Evolutionary conservation across 2,797 vertebrate species (phyloP), one percentile per base, ranked within the genome.

Genomic region (Odontamblyopus rebecca): DNA sequence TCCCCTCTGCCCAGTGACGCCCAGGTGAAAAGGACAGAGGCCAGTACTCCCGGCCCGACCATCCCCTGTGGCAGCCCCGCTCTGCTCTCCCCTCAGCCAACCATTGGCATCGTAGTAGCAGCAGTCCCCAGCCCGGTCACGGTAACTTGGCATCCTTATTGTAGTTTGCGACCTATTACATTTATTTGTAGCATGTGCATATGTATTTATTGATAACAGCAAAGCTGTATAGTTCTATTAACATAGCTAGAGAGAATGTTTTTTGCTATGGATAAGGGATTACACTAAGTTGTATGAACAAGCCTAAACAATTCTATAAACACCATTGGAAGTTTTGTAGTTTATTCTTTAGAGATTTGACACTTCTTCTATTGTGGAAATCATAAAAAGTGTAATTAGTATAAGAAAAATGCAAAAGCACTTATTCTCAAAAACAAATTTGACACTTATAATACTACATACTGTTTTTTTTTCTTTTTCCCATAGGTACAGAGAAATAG

Each of bases 71-170:
- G 96, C 81, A 99, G 96, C 76, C 96, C 98, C 50, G 97, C 97
- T 19, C 94, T 99, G 74, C 93, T 99, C 38, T 99, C 98, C 82
- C 96, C 97, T 76, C 97, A 98, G 54, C 97, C 96, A 27, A 98
- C 98, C 71, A 98, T 98, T 61, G 98, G 98, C 84, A 98, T 99
- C 30, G 96, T 99, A 87, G 93, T 95, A 84, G 95, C 98, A 87
- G 96, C 98, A 77, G 98, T 99, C 54, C 96, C 96, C 74, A 99
- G 98, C 85, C 98, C 98, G 0, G 97, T 99, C 81, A 97, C 97
- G 93, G 98, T 99, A 95, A 23, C 23, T 57, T 54, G n/a, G 2
- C 51, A 54, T 19, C 18, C 19, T 54, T 54, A 54, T 54, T 54
- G 23, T 57, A 12, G 54, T 57, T n/a, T 57, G 54, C 8, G 11